These are phyloP conservation scores for Meghimatium bilineatum DNA, from an alignment of 2,888 invertebrate genomes.

Conservation along the genomic window DNA sequence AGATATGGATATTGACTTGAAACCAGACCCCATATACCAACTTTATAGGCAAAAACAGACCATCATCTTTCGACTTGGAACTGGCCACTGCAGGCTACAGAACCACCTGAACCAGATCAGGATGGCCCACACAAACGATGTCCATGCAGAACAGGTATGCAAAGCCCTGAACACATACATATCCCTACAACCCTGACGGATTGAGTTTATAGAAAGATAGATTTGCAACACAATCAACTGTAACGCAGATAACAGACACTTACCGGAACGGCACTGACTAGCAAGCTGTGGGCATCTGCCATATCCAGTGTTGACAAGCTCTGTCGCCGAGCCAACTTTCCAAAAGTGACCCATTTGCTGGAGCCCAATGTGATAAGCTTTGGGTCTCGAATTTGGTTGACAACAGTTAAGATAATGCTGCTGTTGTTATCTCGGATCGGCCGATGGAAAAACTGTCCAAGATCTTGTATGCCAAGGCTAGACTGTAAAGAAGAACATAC, in stretches of 20 bases:
- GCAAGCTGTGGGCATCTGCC: constrained; percentile 64
- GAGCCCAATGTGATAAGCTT: constrained; percentile 87
- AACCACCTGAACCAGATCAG: no score
- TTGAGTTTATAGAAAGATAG: no score
- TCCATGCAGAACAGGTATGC: no score
- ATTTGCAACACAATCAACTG: neutral
- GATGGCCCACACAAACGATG: no score
- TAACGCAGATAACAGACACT: constrained; percentile 52
- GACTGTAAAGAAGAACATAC: constrained; percentile 80
- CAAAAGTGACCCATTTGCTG: constrained; percentile 93
- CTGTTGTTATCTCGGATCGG: constrained; percentile 92
- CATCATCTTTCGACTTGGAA: no score
- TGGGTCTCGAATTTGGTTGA: constrained; percentile 86
- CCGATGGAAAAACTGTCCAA: constrained; percentile 95
- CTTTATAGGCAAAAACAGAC: no score
- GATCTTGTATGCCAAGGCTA: constrained; percentile 91
- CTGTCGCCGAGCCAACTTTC: constrained; percentile 87
- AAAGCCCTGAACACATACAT: no score
- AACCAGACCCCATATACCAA: no score
- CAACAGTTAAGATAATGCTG: constrained; percentile 90
- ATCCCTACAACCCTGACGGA: no score
- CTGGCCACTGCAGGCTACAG: no score
- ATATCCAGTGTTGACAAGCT: constrained; percentile 78
- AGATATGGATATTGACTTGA: no score
- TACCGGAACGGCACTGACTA: constrained; percentile 86